These are phyloP conservation scores for Lissocephala sabroskyi DNA, from an alignment of 2,888 invertebrate species.

Conservation along the genomic window DNA sequence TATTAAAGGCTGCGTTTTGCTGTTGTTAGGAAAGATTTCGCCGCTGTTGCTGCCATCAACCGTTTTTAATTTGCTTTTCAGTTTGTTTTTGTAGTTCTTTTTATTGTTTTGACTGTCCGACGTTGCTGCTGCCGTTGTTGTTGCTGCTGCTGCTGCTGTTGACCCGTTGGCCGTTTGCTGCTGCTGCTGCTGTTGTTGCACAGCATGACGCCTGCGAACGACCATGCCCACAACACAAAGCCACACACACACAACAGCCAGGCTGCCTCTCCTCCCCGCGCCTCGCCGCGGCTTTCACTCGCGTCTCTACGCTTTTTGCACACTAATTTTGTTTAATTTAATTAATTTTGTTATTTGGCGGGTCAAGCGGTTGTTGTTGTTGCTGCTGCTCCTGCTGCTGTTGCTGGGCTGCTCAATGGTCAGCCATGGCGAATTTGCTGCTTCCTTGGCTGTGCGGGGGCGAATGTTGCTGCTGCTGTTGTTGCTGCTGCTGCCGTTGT, in stretches of 20 bases:
- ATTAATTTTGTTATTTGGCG: conserved; percentile 13
- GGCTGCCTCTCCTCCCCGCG: background rate
- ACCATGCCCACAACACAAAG: conserved; percentile 22
- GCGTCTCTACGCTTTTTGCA: background rate
- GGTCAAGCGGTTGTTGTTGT: conserved; percentile 1
- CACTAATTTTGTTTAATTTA: conserved; percentile 6
- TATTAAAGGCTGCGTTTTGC: background rate
- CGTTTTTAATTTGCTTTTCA: conserved; percentile 11
- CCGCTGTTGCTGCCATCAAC: conserved; percentile 3
- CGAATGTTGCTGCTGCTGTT: conserved; percentile 8
- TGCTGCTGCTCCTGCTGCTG: conserved; percentile 8
- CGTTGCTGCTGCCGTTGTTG: background rate
- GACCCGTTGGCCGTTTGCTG: conserved; percentile 2
- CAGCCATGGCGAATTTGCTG: no score
- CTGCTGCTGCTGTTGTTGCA: conserved; percentile 24
- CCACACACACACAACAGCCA: background rate
- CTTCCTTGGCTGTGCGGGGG: no score
- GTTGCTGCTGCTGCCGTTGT: conserved; percentile 17
- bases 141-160: background rate
- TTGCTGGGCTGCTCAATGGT: no score
- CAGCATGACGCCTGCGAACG: conserved; percentile 33
- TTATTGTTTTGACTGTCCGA: background rate
- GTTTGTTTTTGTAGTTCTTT: conserved; percentile 10
- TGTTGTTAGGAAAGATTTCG: conserved; percentile 8
- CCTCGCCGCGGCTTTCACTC: no score